These are phyloP conservation scores for Drosophila prosaltans DNA, from an alignment of 1,140 invertebrate species.

Conservation along the genomic window DNA sequence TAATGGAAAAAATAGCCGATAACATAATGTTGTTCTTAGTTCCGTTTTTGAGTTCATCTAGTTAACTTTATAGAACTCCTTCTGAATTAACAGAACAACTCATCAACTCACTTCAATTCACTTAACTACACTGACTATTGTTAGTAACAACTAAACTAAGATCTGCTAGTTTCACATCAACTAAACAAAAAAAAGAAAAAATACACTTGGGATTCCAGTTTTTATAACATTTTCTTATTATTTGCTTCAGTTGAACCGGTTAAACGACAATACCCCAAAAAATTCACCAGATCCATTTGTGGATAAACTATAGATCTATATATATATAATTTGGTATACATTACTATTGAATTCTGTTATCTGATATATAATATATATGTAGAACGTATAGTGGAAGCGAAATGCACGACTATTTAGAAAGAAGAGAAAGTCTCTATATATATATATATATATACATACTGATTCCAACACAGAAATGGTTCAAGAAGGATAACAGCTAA, in stretches of 20 bases:
- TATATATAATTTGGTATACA: constrained; percentile 1
- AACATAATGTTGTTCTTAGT: no score
- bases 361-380: no score
- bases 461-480: no score
- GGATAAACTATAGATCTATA: background rate
- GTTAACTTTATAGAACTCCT: no score
- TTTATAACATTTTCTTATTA: background rate
- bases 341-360: no score
- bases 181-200: background rate
- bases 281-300: background rate
- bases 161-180: background rate
- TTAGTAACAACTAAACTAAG: background rate
- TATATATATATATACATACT: no score
- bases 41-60: no score
- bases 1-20: background rate
- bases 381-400: background rate
- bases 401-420: background rate
- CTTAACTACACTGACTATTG: no score
- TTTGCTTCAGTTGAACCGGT: background rate
- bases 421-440: background rate
- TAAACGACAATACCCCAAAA: background rate
- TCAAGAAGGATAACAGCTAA: no score
- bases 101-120: no score
- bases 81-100: no score
- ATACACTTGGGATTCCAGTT: background rate